Base-by-base conservation (phyloP, 2,113 vertebrate species). In the Chaetops frenatus region DNA sequence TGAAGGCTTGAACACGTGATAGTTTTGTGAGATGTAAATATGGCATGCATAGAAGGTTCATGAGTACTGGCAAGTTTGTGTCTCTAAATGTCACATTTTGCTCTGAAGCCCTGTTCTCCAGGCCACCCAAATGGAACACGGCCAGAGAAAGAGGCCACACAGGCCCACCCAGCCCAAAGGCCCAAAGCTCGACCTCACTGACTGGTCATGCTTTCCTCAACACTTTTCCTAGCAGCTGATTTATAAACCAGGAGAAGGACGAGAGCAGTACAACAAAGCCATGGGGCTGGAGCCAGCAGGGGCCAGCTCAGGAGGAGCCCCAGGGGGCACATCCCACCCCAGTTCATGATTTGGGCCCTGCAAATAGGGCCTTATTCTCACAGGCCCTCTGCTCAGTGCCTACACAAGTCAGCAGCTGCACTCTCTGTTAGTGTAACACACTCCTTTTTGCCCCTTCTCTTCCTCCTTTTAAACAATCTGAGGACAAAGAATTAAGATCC, bases 221-320 rank as follows among this genome's bases (percentile, higher is more conserved):
- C 22, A 13, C 31, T 48, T 69, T 91, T 64, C 64, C 20, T 38
- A 58, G 22, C 7, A 53, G 21, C 5, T 40, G 25, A 7, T 86
- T 86, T 48, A 11, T 38, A 80, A 81, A 56, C 3, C 6, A 50
- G 29, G 45, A 69, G 10, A 5, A 5, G 12, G 8, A 42, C 31
- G 65, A 79, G 20, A 85, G 29, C 70, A 71, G 24, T 24, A n/a
- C 8, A 54, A 25, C 27, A 51, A 38, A 54, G 16, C 15, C 2
- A 1, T 11, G 12, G 14, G 12, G 14, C 19, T 1, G 1, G 8
- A 47, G 13, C 9, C 31, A 57, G 40, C 1, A 1, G 16, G 9
- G 12, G 6, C 15, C 35, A 66, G 28, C 28, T 76, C 50, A 29
- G 47, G 23, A 88, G n/a, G 7, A 91, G 12, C 10, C 20, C 8